Base-by-base conservation (phyloP, 2,888 invertebrate genomes). In the Macrosoma leucophasiata region DNA sequence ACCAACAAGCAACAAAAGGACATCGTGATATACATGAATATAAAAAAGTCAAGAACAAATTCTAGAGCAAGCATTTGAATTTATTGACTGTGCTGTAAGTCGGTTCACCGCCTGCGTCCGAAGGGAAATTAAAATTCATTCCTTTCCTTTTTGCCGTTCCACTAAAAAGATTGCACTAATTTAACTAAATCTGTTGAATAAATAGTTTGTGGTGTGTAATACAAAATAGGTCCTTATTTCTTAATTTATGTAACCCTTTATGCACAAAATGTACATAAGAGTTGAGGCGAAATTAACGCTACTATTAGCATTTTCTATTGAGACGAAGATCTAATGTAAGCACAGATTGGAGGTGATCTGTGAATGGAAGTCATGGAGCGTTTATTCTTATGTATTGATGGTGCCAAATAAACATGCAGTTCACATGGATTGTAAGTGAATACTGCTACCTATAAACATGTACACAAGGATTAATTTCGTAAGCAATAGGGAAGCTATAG, bases 71-170 rank as follows among this genome's bases (percentile, higher is more conserved):
- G 33, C 27, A 27, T 17, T 20, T n/a, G 10, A 13, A 12, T 7
- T 17, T 25, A 33, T 26, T 21, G 21, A 15, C 21, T 22, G 25
- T 12, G n/a, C n/a, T n/a, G n/a, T n/a, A n/a, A n/a, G n/a, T n/a
- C 33, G 21, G 17, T 26, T 17, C 15, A 26, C 33, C 27, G 27
- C 17, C 22, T 27, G 27, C 27, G 13, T 13, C 18, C 7, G 21
- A 12, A 10, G 15, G 28, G 18, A 28, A 33, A 33, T 29, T 19
- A 28, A 23, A 33, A 23, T 23, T 23, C 10, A 14, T 18, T 33
- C 10, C 4, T 23, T 20, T 28, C 10, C 23, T 10, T 13, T 33
- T 3, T 9, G n/a, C n/a, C n/a, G n/a, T n/a, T n/a, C n/a, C n/a
- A n/a, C n/a, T 5, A 17, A 17, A 5, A 5, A 5, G 17, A 17